Conservation (phyloP, 1,140 invertebrate species). For the Panulirus ornatus region DNA sequence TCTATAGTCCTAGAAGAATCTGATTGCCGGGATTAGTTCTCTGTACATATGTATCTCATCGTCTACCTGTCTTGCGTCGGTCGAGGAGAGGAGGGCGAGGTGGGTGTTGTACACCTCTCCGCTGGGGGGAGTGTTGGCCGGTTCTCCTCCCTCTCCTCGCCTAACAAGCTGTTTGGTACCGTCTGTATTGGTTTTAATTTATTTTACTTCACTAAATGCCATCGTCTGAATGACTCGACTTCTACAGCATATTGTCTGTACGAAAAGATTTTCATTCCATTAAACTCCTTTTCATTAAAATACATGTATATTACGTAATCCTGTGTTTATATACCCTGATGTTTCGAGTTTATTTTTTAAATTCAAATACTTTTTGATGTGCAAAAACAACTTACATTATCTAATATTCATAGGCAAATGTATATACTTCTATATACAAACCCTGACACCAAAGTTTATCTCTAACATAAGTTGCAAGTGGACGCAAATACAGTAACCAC, state of each 20-base stretch:
- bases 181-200: neutral
- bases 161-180: neutral
- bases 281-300: conserved; percentile 43
- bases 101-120: neutral
- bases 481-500: too few relatives aligned
- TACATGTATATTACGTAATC: neutral
- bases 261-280: conserved; percentile 42
- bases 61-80: neutral
- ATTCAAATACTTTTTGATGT: too few relatives aligned
- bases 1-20: neutral
- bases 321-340: neutral
- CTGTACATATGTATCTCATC: neutral
- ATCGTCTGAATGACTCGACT: neutral
- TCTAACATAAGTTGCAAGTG: too few relatives aligned
- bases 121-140: neutral
- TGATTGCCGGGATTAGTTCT: conserved; percentile 14
- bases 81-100: neutral
- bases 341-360: too few relatives aligned
- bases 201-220: neutral
- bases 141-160: neutral
- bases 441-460: too few relatives aligned
- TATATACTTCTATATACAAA: too few relatives aligned
- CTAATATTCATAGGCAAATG: too few relatives aligned
- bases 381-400: too few relatives aligned
- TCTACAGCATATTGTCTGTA: neutral